Evolutionary conservation across 2,797 vertebrate species (phyloP).

Genomic region (Xiphorhynchus erythropygius): DNA sequence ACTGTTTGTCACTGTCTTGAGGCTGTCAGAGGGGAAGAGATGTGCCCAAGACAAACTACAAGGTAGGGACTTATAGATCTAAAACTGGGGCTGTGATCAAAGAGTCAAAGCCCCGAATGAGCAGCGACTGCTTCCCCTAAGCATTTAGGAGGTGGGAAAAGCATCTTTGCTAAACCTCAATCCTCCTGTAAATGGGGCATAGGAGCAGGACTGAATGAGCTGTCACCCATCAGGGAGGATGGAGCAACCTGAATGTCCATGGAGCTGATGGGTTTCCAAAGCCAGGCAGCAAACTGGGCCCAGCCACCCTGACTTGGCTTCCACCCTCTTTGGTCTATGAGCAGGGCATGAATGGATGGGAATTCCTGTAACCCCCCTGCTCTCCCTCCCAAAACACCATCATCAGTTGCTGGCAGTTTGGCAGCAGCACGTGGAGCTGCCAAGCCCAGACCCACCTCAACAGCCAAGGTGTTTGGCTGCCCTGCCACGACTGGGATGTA

Average conservation of each 20-base stretch:
- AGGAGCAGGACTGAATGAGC: neutral
- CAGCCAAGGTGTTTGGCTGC: neutral
- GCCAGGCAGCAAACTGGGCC: neutral
- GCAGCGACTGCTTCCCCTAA: neutral
- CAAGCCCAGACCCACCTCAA: slow-evolving; percentile 56
- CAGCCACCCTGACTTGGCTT: neutral
- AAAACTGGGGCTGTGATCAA: neutral
- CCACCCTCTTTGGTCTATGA: neutral
- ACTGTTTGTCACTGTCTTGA: rapidly evolving
- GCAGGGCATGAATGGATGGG: rapidly evolving
- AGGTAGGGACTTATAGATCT: neutral
- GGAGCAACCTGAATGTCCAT: neutral
- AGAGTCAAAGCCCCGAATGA: neutral
- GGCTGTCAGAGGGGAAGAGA: neutral
- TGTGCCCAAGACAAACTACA: neutral
- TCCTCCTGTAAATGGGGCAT: neutral
- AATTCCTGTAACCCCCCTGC: neutral
- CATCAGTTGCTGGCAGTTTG: rapidly evolving
- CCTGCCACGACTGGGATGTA: slow-evolving; percentile 83
- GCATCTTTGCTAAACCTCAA: neutral
- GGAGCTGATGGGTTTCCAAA: neutral
- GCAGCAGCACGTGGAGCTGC: rapidly evolving
- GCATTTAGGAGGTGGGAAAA: neutral
- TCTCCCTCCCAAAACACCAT: rapidly evolving
- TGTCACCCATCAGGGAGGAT: neutral